Evolutionary conservation across 2,797 vertebrate genomes (phyloP).

Genomic region (Meda fulgida): DNA sequence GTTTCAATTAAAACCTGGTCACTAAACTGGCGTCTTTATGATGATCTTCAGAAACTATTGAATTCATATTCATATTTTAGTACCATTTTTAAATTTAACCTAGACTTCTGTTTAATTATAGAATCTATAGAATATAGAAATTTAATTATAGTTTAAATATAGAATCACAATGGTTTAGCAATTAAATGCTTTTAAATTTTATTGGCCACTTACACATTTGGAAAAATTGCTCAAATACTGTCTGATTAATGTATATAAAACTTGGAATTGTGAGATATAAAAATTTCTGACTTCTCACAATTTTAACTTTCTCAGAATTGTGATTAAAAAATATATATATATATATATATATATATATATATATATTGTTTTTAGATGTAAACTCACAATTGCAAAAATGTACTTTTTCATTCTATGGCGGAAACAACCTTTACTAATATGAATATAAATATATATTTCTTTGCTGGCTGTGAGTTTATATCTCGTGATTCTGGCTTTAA

Average conservation of each 20-base stretch:
- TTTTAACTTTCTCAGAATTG: neutral
- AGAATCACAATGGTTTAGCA: neutral
- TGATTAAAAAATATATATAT: too few species aligned
- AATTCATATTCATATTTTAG: neutral
- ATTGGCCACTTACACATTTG: neutral
- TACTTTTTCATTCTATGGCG: neutral
- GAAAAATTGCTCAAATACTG: neutral
- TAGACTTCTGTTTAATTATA: neutral
- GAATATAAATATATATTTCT: too few species aligned
- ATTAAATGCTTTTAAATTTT: neutral
- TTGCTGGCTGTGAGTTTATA: neutral
- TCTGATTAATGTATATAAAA: neutral
- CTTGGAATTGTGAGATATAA: too few species aligned
- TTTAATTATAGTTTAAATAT: too few species aligned
- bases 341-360: too few species aligned
- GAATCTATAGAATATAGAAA: too few species aligned
- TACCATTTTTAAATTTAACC: neutral
- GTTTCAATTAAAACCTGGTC: slow-evolving; percentile 96
- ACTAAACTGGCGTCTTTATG: slow-evolving; percentile 16
- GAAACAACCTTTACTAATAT: too few species aligned
- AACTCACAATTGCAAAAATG: neutral
- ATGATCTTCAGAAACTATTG: neutral
- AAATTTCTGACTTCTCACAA: too few species aligned
- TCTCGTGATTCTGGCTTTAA: neutral
- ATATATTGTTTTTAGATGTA: too few species aligned